Percentiles rank a stretch among this genome's conserved stretches.
Conservation (phyloP, 2,113 vertebrate species). For the Laticauda laticaudata region DNA sequence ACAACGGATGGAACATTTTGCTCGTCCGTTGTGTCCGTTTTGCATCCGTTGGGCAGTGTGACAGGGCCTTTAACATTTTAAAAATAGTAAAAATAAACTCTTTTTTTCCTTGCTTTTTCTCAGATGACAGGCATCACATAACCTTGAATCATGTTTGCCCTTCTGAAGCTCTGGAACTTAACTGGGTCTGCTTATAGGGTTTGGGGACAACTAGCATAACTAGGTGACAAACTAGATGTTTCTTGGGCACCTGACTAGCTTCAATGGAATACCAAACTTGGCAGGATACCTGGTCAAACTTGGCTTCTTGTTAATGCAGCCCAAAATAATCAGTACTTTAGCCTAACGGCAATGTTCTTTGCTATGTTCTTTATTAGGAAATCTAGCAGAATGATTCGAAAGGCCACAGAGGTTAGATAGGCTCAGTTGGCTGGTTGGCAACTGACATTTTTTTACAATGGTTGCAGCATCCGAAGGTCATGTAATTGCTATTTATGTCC, state of each 20-base stretch:
- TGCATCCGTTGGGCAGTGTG: too few species aligned
- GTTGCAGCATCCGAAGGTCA: too few species aligned
- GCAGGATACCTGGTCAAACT: neutral
- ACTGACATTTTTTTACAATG: too few species aligned
- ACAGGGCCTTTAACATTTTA: neutral
- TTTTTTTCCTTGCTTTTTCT: neutral
- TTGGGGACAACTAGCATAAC: neutral
- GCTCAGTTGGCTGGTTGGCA: neutral
- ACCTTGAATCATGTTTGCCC: neutral
- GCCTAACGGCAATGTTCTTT: neutral
- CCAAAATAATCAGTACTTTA: neutral
- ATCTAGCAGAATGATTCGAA: neutral
- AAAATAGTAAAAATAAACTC: neutral
- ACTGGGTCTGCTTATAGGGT: neutral
- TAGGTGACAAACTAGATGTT: neutral
- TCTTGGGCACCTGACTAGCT: neutral
- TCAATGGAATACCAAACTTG: neutral
- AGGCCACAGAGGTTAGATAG: neutral
- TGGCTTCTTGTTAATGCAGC: neutral
- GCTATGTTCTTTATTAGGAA: neutral
- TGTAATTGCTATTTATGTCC: neutral
- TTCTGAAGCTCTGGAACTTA: neutral
- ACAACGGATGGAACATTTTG: too few species aligned
- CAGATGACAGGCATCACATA: neutral
- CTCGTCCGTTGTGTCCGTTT: too few species aligned